These are phyloP conservation scores for Brachyopa scutellaris DNA, from an alignment of 2,888 invertebrate species.

Conservation along the genomic window DNA sequence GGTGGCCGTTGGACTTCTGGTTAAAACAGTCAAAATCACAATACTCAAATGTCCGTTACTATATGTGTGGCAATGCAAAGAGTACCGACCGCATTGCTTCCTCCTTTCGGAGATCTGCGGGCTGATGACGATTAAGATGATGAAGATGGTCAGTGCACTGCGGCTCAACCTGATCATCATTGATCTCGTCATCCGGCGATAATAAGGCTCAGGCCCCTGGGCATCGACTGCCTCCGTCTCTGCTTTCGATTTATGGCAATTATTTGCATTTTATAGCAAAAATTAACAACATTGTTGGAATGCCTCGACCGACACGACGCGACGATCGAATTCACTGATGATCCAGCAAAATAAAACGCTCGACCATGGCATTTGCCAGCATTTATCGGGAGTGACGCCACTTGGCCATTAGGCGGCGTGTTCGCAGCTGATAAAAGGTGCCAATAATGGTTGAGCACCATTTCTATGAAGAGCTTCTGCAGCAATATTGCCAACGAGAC, in stretches of 20 bases:
- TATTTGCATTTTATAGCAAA: constrained; percentile 70
- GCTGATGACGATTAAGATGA: constrained; percentile 61
- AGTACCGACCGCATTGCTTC: constrained; percentile 55
- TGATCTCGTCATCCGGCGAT: constrained; percentile 4
- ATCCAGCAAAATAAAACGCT: constrained; percentile 36
- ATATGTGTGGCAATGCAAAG: constrained; percentile 61
- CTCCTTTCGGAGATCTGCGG: constrained; percentile 49
- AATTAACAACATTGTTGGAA: constrained; percentile 65
- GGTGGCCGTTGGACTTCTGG: constrained; percentile 55
- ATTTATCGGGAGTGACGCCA: constrained; percentile 46
- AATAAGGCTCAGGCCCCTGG: background rate
- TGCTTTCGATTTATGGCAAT: constrained; percentile 70
- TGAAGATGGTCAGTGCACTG: constrained; percentile 49
- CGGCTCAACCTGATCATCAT: constrained; percentile 7
- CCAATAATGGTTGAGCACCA: constrained; percentile 57
- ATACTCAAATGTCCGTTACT: constrained; percentile 61
- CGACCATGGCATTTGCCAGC: constrained; percentile 21
- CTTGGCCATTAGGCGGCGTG: constrained; percentile 21
- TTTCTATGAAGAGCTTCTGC: too few species aligned
- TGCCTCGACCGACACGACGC: constrained; percentile 6
- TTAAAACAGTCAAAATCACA: constrained; percentile 65
- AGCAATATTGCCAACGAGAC: constrained; percentile 43
- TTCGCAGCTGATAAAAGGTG: constrained; percentile 66
- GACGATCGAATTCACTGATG: constrained; percentile 12
- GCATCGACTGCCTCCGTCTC: constrained; percentile 48